phyloP scores from a whole-genome alignment of 1,140 invertebrate species.

The Megalopta genalis region DNA sequence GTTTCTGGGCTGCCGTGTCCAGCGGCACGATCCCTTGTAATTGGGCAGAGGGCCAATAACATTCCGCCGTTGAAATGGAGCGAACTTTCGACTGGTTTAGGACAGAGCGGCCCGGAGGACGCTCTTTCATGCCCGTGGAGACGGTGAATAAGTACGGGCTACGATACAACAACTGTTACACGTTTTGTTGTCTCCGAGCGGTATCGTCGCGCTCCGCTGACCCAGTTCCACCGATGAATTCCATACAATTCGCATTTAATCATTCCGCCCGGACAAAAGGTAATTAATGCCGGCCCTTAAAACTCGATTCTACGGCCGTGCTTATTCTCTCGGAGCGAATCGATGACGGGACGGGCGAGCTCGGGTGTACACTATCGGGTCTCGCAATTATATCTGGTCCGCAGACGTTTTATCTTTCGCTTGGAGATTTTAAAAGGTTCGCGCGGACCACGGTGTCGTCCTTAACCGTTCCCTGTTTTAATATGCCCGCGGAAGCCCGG shows the following conservation, averaged over 20 bases:
- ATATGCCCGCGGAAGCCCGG: too few species aligned
- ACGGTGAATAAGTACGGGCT: slow-evolving; percentile 22
- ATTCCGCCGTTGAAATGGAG: slow-evolving; percentile 50
- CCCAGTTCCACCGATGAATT: slow-evolving; percentile 13
- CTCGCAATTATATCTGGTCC: too few species aligned
- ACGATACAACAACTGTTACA: slow-evolving; percentile 24
- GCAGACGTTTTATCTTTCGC: too few species aligned
- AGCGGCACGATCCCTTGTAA: slow-evolving; percentile 44
- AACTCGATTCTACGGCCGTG: not conserved
- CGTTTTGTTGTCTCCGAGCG: slow-evolving; percentile 2
- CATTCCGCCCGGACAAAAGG: slow-evolving; percentile 1
- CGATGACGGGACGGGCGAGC: not conserved
- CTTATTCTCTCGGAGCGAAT: slow-evolving; percentile 4
- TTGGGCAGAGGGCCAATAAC: slow-evolving; percentile 59
- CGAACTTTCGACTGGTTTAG: slow-evolving; percentile 48
- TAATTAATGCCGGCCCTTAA: slow-evolving; percentile 4
- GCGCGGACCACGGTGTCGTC: too few species aligned
- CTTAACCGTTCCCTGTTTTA: too few species aligned
- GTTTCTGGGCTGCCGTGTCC: slow-evolving; percentile 33
- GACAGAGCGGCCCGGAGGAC: slow-evolving; percentile 30
- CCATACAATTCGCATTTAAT: slow-evolving; percentile 2
- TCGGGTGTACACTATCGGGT: too few species aligned
- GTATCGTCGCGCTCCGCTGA: not conserved
- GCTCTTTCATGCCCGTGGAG: slow-evolving; percentile 3
- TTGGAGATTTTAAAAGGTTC: too few species aligned